Evolutionary conservation across 2,113 vertebrate genomes (phyloP), one percentile per base, ranked within the genome.

Genomic region (Stigmatopora argus): DNA sequence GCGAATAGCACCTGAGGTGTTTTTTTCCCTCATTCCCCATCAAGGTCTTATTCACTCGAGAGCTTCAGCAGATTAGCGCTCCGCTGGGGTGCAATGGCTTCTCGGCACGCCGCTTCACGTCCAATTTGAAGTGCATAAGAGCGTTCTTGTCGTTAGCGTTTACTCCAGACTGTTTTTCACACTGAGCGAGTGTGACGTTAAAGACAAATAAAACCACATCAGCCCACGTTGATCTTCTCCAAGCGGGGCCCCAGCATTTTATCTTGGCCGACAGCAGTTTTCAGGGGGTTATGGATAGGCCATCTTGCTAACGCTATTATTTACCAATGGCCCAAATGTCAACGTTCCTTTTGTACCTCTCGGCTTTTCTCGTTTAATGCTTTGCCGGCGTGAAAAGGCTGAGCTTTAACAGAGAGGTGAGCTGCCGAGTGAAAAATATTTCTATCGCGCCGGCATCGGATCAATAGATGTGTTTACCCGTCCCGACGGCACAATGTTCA

Each of bases 401-500:
- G 85, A 87, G 87, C 92, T 93, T 94, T 92, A 94, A 56, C 23
- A 56, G 93, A 92, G 92, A 92, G 89, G 90, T 84, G 85, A 91
- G 89, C 83, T 7, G 67, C 7, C 83, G 91, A 88, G 91, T 88
- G 87, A 87, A 90, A 94, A 93, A 92, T 94, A 93, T 94, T 95
- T 94, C 92, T 96, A 91, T 93, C 92, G 92, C 84, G 90, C 90
- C 89, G 85, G 86, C 86, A 81, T 59, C 71, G 90, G 93, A 97
- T 97, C 95, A 95, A 97, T 97, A 93, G 93, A 94, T 92, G 92
- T 95, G 93, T 96, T 95, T 95, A 94, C 93, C 85, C 93, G 92
- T 92, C 92, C 53, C 79, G 69, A 80, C 59, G 78, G 89, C 90
- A 90, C 90, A 91, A 89, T 92, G 92, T 91, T 92, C 93, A 94